Base-by-base conservation (phyloP, 2,888 invertebrate species). In the Philopedon plagiatum region DNA sequence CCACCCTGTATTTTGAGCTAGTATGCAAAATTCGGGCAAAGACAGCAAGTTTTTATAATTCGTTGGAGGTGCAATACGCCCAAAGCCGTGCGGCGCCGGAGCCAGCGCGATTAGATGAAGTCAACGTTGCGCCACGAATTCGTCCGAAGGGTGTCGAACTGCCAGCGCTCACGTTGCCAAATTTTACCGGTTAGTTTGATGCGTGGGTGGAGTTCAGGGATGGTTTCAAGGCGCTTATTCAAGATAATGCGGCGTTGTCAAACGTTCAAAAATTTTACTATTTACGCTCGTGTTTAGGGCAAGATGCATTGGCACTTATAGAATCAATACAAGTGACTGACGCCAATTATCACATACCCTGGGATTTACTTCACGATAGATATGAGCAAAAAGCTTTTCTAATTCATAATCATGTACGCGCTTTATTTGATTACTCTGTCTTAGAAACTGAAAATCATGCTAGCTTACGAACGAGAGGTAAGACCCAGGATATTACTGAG, bases 361-460 rank as follows among this genome's bases (percentile, higher is more conserved):
- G 75, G 76, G 61, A 77, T 9, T 60, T 76, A 37, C 56, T 78
- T 46, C 56, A 41, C 18, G 69, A 77, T 15, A 61, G 77, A 11
- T 78, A 41, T 63, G 70, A 76, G 34, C 76, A 77, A 29, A 72
- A 74, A 60, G 29, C 46, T 4, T 29, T 76, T 5, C 62, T 79
- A 15, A 67, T 77, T 21, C 63, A 77, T 21, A 75, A 65, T 44
- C 77, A 78, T 58, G 46, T 79, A n/a, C 72, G 72, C 9, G 67
- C 77, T 2, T 41, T 78, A 11, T 76, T 76, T 46, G 66, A 71
- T 15, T 46, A 71, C 37, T 44, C 54, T 13, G n/a, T n/a, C 5
- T 26, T 73, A 8, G 37, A 32, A 15, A 74, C 41, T 34, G 66
- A 71, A 49, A 70, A 44, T 19, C 71, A 65, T 62, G 44, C 18